Base-by-base conservation (phyloP, 2,113 vertebrate genomes). In the Chlorodrepanis virens region DNA sequence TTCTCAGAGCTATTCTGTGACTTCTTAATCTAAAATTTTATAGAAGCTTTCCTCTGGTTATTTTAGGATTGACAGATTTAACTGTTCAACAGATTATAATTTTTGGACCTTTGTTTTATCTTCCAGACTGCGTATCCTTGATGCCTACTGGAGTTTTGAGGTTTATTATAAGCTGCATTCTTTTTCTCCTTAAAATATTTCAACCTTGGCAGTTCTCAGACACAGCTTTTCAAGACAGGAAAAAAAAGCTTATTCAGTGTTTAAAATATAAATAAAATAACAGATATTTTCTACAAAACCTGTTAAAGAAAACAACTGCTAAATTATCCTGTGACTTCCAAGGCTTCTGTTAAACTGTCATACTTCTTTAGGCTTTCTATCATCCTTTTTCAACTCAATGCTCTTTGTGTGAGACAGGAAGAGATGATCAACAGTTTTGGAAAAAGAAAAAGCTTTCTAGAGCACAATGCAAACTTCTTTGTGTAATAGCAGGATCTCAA, bases 251-350 rank as follows among this genome's bases (percentile, higher is more conserved):
- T 24, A 68, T 64, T 65, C 25, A 29, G 9, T 61, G 35, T 69
- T 89, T 82, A 93, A 93, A 90, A 82, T 75, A 84, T 42, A 83
- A 90, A 89, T 84, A 87, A 87, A 91, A 24, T 74, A 78, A 35
- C 25, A 78, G 37, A 52, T 21, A n/a, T 93, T 85, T 83, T 80
- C 61, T 72, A 60, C 61, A 60, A 75, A 83, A 9, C 37, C 28
- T 11, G 20, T 72, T 85, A 87, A 72, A 87, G 61, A 69, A 84
- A 93, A 56, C 39, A 89, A 16, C 49, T 42, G 83, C 65, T 92
- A 88, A 83, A 80, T 72, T 83, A 79, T 81, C 84, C 29, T 45
- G 7, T 69, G 49, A 83, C 59, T 88, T 90, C n/a, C 54, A 90
- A 80, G 17, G 25, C 25, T 91, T 93, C 65, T 69, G 22, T 64